Evolutionary conservation across 35 echinoderm and acorn worm genomes (phyloP).

Genomic region (Acanthaster planci): DNA sequence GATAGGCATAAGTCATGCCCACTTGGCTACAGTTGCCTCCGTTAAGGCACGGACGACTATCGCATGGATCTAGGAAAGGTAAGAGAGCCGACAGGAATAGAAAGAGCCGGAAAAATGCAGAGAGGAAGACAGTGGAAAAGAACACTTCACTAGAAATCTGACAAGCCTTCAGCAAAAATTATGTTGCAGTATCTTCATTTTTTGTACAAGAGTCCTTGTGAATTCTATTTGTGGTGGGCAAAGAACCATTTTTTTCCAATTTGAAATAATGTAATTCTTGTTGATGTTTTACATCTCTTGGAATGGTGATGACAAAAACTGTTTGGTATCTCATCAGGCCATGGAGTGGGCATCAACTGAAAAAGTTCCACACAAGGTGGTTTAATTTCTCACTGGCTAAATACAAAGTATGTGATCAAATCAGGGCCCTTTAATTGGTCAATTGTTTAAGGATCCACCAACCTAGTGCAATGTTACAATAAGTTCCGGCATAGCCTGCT

Average conservation of each 20-base stretch:
- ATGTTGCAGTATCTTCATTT: too few species aligned
- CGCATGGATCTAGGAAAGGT: conserved; percentile 48
- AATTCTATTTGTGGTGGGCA: too few species aligned
- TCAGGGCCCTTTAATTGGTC: background rate
- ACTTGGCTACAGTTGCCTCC: conserved; percentile 40
- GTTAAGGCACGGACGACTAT: conserved; percentile 39
- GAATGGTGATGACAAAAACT: too few species aligned
- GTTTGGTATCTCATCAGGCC: too few species aligned
- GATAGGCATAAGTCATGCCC: conserved; percentile 4
- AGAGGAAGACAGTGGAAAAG: background rate
- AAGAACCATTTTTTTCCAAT: too few species aligned
- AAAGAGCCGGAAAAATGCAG: background rate
- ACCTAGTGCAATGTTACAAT: conserved; percentile 2
- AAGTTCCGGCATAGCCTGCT: background rate
- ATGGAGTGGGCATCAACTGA: too few species aligned
- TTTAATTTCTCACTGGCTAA: background rate
- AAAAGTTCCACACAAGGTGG: too few species aligned
- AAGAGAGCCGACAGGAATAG: background rate
- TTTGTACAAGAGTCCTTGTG: too few species aligned
- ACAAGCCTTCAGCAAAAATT: too few species aligned
- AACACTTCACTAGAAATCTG: too few species aligned
- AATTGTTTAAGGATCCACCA: background rate
- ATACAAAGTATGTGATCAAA: background rate
- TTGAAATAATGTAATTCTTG: too few species aligned
- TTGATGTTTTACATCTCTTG: too few species aligned